Evolutionary conservation across 2,113 vertebrate species (phyloP).

Genomic region (Synchiropus splendidus): DNA sequence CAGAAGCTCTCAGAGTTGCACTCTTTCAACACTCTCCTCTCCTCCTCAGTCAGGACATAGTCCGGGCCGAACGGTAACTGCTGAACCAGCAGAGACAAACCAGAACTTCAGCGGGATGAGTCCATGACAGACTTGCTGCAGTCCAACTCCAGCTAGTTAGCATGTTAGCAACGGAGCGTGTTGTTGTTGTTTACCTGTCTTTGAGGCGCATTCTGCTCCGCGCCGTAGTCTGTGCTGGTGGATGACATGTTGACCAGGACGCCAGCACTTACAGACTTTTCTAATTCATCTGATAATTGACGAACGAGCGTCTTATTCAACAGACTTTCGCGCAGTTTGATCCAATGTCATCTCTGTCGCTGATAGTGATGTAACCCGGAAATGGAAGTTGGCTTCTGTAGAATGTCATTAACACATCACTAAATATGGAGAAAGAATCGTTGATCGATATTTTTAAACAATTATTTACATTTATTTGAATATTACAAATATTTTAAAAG

Average conservation of each 20-base stretch:
- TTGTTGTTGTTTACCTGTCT: slow-evolving; percentile 24
- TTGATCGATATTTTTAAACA: too few relatives aligned
- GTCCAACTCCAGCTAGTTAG: slow-evolving; percentile 5
- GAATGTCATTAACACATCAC: neutral
- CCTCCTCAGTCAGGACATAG: slow-evolving; percentile 81
- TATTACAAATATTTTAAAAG: too few relatives aligned
- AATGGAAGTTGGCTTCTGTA: slow-evolving; percentile 11
- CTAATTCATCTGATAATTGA: slow-evolving; percentile 7
- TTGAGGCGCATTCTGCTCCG: slow-evolving; percentile 16
- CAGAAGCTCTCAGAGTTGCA: slow-evolving; percentile 82
- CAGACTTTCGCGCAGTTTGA: slow-evolving; percentile 1
- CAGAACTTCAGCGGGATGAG: neutral
- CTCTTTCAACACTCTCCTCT: slow-evolving; percentile 74
- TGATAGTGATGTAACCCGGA: slow-evolving; percentile 37
- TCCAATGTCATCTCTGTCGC: slow-evolving; percentile 44
- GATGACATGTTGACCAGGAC: slow-evolving; percentile 36
- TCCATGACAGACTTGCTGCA: too few relatives aligned
- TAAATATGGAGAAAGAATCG: too few relatives aligned
- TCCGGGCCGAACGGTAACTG: slow-evolving; percentile 55
- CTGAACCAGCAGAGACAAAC: neutral
- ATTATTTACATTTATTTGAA: too few relatives aligned
- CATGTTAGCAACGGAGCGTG: slow-evolving; percentile 11
- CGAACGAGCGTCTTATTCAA: neutral
- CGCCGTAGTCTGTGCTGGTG: slow-evolving; percentile 14
- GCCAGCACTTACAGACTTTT: too few relatives aligned